These are phyloP conservation scores for Terebella lapidaria DNA, from an alignment of 2,888 invertebrate genomes.

Conservation along the genomic window DNA sequence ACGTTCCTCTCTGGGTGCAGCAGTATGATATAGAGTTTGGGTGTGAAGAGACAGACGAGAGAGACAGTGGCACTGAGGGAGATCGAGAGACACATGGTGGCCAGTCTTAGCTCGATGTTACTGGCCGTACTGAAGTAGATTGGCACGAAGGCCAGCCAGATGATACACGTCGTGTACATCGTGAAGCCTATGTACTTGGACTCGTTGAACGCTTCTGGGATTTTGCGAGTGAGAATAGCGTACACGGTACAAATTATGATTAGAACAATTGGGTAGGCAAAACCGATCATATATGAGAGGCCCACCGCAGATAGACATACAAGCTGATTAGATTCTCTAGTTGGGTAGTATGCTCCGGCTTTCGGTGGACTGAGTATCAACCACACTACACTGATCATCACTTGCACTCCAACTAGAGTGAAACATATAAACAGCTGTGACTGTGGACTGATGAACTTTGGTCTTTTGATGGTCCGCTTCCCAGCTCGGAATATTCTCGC, in stretches of 20 bases:
- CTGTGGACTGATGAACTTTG: slow-evolving; percentile 54
- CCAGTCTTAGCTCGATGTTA: slow-evolving; percentile 75
- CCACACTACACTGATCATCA: slow-evolving; percentile 83
- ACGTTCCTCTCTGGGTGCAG: slow-evolving; percentile 85
- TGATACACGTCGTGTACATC: slow-evolving; percentile 86
- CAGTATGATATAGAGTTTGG: slow-evolving; percentile 86
- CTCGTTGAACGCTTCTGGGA: slow-evolving; percentile 56
- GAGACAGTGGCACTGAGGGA: slow-evolving; percentile 91
- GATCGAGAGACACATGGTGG: slow-evolving; percentile 93
- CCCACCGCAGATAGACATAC: slow-evolving; percentile 71
- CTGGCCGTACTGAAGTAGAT: slow-evolving; percentile 62
- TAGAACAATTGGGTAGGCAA: slow-evolving; percentile 84
- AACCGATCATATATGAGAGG: slow-evolving; percentile 52
- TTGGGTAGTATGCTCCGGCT: slow-evolving; percentile 86
- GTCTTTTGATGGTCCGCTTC: slow-evolving; percentile 51
- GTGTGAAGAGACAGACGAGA: slow-evolving; percentile 85
- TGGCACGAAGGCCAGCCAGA: slow-evolving; percentile 55
- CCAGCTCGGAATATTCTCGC: slow-evolving; percentile 53
- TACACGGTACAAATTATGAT: slow-evolving; percentile 65
- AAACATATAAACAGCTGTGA: slow-evolving; percentile 55
- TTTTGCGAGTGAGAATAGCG: slow-evolving; percentile 53
- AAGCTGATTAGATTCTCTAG: slow-evolving; percentile 83
- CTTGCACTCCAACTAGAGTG: slow-evolving; percentile 48
- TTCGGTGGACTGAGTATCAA: slow-evolving; percentile 83
- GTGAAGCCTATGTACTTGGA: slow-evolving; percentile 60